Evolutionary conservation across 1,140 invertebrate genomes (phyloP).

Genomic region (Calliopsis andreniformis): DNA sequence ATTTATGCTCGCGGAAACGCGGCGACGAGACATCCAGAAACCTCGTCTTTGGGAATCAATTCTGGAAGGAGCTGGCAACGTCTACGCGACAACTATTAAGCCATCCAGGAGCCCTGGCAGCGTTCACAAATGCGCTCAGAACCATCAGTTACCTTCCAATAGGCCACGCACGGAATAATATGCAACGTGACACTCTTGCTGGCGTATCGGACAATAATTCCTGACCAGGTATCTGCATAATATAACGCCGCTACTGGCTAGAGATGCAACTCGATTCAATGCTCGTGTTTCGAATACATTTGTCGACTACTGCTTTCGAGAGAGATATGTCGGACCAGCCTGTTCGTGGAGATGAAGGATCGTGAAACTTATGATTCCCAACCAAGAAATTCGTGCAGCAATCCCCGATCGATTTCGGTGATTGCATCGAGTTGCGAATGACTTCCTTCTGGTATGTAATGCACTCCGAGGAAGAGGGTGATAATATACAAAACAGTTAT

Average conservation of each 20-base stretch:
- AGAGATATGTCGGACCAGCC: background rate
- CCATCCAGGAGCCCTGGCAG: background rate
- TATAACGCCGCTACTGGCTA: slow-evolving; percentile 8
- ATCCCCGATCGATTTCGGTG: background rate
- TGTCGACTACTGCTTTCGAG: background rate
- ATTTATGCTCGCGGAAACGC: slow-evolving; percentile 54
- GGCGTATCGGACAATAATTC: slow-evolving; percentile 65
- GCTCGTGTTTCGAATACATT: slow-evolving; percentile 47
- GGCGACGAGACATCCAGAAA: background rate
- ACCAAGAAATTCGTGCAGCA: background rate
- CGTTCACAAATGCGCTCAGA: background rate
- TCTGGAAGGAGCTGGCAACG: background rate
- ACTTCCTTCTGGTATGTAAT: too few relatives aligned
- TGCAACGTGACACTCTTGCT: slow-evolving; percentile 64
- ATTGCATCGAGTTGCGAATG: background rate
- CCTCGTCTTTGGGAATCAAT: slow-evolving; percentile 53
- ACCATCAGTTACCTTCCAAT: slow-evolving; percentile 63
- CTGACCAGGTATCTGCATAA: slow-evolving; percentile 51
- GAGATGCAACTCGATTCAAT: slow-evolving; percentile 4
- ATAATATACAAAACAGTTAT: background rate
- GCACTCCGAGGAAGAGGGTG: background rate
- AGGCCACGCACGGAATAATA: slow-evolving; percentile 55
- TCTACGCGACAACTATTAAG: slow-evolving; percentile 4
- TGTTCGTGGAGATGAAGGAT: background rate
- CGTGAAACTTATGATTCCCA: background rate